These are phyloP conservation scores for Zeugodacus cucurbitae DNA, from an alignment of 1,140 invertebrate species.

Conservation along the genomic window DNA sequence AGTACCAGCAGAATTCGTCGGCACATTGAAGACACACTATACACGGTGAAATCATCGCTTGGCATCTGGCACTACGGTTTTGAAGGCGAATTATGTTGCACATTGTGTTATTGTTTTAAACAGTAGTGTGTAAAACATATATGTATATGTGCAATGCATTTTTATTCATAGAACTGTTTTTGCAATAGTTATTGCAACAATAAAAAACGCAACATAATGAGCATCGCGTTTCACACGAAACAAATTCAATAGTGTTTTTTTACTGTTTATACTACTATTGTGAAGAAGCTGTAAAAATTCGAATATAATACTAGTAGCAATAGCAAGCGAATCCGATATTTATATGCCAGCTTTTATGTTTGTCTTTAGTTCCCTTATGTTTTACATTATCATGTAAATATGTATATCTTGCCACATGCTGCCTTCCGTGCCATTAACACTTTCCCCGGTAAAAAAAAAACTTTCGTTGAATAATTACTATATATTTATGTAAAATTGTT, in stretches of 20 bases:
- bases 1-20: background rate
- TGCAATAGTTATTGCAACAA: slow-evolving; percentile 33
- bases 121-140: background rate
- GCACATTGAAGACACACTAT: background rate
- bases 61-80: background rate
- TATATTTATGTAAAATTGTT: too few species aligned
- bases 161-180: background rate
- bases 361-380: background rate
- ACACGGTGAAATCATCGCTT: background rate
- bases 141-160: too few species aligned
- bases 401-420: background rate
- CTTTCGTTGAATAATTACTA: background rate
- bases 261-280: background rate
- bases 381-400: background rate
- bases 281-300: background rate
- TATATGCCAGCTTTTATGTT: background rate
- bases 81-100: slow-evolving; percentile 15
- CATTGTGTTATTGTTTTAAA: slow-evolving; percentile 9
- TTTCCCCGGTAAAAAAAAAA: slow-evolving; percentile 11
- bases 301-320: background rate
- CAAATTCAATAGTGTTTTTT: background rate
- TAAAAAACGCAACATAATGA: slow-evolving; percentile 22
- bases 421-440: background rate
- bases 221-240: slow-evolving; percentile 36
- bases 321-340: background rate